Evolutionary conservation across 2,888 invertebrate species (phyloP), one percentile per base, ranked within the genome.

Genomic region (Tenthredo scrophulariae): DNA sequence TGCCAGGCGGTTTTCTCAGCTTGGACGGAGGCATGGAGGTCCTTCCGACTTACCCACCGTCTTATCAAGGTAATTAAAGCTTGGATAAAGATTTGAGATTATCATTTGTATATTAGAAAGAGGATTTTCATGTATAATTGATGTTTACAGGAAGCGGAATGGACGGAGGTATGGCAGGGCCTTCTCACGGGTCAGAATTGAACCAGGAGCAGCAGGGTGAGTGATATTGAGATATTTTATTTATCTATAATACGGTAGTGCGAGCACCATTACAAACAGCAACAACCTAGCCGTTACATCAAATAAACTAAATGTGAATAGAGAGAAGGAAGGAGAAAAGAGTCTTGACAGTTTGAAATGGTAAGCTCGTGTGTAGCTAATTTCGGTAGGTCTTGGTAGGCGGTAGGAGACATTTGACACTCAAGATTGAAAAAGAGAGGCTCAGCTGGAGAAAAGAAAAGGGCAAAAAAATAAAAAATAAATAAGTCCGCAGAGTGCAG

Each of bases 241-340:
- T 62, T 26, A 13, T 26, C 10, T 62, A 67, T 79, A 72, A 86
- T 84, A 86, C 90, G 90, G 92, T 93, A 93, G 93, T 93, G 92
- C 93, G 93, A 93, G 93, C 93, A 93, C 93, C 93, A 93, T 93
- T 93, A 93, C 93, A 93, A 93, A 93, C 93, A 93, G 93, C 93
- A 93, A 93, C 93, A 93, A 93, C 93, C 93, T 93, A 93, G 93
- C 92, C 93, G 92, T 93, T 92, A 91, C 91, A 91, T 93, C 92
- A 92, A 92, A 92, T 89, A 91, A 90, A 89, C 86, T 46, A 89
- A 92, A 92, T 91, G 90, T 91, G 91, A 91, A 90, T 91, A 90
- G 85, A 67, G 74, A 85, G 22, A 80, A 40, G 84, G 46, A 74
- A 85, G 84, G 89, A 87, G 70, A 91, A 88, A 83, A 88, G 86